These are phyloP conservation scores for Melikaiella ostensackeni DNA, from an alignment of 2,888 invertebrate species.

Conservation along the genomic window DNA sequence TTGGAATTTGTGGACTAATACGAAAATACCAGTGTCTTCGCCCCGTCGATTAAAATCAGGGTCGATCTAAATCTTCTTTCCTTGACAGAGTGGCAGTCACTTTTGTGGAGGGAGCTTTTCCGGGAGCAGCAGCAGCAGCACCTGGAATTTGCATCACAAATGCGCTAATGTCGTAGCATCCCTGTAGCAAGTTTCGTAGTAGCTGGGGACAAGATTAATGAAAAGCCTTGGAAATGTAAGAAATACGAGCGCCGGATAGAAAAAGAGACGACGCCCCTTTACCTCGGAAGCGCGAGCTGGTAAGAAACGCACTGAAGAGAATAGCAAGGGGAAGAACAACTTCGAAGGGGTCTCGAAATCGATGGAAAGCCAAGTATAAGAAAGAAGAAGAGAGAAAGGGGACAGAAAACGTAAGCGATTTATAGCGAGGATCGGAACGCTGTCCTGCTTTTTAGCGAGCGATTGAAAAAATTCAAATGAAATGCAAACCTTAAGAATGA, in stretches of 20 bases:
- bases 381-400: not conserved
- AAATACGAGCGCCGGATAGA: constrained; percentile 48
- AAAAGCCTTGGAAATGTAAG: constrained; percentile 59
- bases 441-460: constrained; percentile 4
- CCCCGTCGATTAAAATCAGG: constrained; percentile 19
- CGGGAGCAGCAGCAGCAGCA: constrained; percentile 44
- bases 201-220: constrained; percentile 62
- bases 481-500: constrained; percentile 39
- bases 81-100: constrained; percentile 15
- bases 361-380: constrained; percentile 31
- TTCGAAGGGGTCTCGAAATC: constrained; percentile 25
- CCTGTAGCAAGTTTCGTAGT: constrained; percentile 22
- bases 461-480: constrained; percentile 38
- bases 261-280: constrained; percentile 31
- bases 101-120: constrained; percentile 32
- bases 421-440: constrained; percentile 4
- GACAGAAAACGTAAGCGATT: constrained; percentile 27
- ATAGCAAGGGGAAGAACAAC: constrained; percentile 3
- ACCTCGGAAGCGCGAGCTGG: constrained; percentile 35
- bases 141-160: constrained; percentile 65
- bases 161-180: constrained; percentile 58
- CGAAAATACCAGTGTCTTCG: constrained; percentile 28
- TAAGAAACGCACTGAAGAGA: constrained; percentile 23
- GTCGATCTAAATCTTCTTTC: constrained; percentile 19
- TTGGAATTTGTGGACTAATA: constrained; percentile 14